Evolutionary conservation across 2,797 vertebrate species (phyloP).

Genomic region (Channa striata): DNA sequence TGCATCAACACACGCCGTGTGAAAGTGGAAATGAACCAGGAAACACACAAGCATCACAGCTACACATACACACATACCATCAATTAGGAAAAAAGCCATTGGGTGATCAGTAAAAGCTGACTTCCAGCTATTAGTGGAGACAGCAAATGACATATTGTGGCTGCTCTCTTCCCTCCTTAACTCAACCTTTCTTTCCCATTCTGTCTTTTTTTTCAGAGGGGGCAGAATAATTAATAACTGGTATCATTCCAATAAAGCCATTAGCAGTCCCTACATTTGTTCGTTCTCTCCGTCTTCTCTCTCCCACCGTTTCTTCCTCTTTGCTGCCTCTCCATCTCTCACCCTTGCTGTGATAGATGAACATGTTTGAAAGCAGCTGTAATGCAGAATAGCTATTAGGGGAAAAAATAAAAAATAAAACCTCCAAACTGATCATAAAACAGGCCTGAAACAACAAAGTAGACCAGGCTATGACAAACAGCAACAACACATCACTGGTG

Average conservation of each 20-base stretch:
- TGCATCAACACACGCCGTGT: conserved; percentile 37
- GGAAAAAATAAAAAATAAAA: conserved; percentile 37
- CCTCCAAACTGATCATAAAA: conserved; percentile 65
- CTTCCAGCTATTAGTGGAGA: conserved; percentile 75
- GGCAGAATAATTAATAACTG: conserved; percentile 80
- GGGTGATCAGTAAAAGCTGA: conserved; percentile 77
- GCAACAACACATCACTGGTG: conserved; percentile 36
- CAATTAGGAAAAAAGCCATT: conserved; percentile 68
- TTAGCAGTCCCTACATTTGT: conserved; percentile 72
- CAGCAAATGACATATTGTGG: conserved; percentile 73
- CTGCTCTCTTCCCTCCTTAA: conserved; percentile 66
- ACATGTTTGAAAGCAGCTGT: conserved; percentile 62
- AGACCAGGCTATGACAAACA: conserved; percentile 44
- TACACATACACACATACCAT: conserved; percentile 46
- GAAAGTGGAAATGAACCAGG: conserved; percentile 39
- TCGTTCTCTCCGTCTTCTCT: conserved; percentile 46
- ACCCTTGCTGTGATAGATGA: conserved; percentile 63
- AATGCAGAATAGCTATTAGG: conserved; percentile 64
- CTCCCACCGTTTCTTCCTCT: conserved; percentile 12
- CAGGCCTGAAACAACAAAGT: conserved; percentile 52
- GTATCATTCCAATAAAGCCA: conserved; percentile 84
- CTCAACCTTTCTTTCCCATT: conserved; percentile 51
- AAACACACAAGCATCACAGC: conserved; percentile 29
- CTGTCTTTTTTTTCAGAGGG: conserved; percentile 61
- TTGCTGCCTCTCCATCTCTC: conserved; percentile 18